Evolutionary conservation across 1,140 invertebrate species (phyloP).

Genomic region (Patella vulgata): DNA sequence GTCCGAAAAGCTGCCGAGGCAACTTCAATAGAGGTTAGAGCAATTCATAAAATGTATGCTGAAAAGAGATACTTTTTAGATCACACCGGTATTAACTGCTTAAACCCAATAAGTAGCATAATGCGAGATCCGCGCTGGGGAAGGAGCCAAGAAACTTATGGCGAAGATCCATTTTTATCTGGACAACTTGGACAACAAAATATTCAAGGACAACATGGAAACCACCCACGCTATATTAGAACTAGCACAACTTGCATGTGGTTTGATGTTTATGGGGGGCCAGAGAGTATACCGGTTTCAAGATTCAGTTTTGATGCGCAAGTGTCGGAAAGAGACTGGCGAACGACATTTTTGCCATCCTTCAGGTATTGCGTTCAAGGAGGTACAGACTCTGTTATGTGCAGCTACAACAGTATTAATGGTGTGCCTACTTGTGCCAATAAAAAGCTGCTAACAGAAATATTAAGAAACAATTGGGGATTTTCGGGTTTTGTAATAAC

Average conservation of each 20-base stretch:
- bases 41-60: constrained; percentile 16
- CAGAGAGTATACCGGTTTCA: constrained; percentile 40
- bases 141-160: constrained; percentile 56
- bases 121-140: constrained; percentile 29
- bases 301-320: constrained; percentile 1
- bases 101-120: constrained; percentile 23
- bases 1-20: constrained; percentile 19
- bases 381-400: constrained; percentile 56
- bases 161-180: constrained; percentile 56
- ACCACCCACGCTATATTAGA: constrained; percentile 46
- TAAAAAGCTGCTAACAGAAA: constrained; percentile 50
- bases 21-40: constrained; percentile 14
- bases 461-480: constrained; percentile 50
- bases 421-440: constrained; percentile 57
- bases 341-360: constrained; percentile 57
- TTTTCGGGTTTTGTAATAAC: constrained; percentile 58
- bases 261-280: constrained; percentile 56
- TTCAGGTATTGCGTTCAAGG: constrained; percentile 58
- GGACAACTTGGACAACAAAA: constrained; percentile 36
- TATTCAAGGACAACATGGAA: constrained; percentile 54
- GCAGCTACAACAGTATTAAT: constrained; percentile 44
- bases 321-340: constrained; percentile 47
- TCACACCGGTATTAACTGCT: constrained; percentile 19
- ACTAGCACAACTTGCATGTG: constrained; percentile 56
- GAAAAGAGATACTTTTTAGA: background rate